Conservation (phyloP, 2,113 vertebrate genomes). For the Nyctibius bracteatus region DNA sequence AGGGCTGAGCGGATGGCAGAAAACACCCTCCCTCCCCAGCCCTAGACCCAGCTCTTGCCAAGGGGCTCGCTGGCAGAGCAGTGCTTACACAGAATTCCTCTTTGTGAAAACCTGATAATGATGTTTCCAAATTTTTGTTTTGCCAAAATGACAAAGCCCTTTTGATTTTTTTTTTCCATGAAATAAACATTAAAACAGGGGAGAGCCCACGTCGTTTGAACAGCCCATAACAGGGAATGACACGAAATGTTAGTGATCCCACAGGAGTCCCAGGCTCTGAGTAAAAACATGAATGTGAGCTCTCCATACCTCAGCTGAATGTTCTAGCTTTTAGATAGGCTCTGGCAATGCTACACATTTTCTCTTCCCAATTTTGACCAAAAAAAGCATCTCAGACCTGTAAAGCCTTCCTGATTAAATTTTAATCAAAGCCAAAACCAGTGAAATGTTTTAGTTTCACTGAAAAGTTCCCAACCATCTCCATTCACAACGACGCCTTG, state of each 20-base stretch:
- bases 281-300: background rate
- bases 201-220: background rate
- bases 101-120: background rate
- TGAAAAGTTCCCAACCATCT: background rate
- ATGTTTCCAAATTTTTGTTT: background rate
- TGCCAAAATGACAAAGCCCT: background rate
- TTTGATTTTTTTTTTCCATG: background rate
- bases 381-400: background rate
- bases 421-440: background rate
- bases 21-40: background rate
- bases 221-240: background rate
- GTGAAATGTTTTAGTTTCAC: background rate
- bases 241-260: background rate
- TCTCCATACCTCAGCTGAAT: background rate
- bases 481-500: background rate
- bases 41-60: background rate
- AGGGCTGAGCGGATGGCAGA: fast-evolving
- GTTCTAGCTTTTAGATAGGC: background rate
- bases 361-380: background rate
- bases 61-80: background rate
- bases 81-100: background rate
- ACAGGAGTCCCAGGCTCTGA: background rate
- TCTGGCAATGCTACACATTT: background rate
- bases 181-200: background rate
- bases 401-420: background rate